Evolutionary conservation across 2,888 invertebrate species (phyloP).

Genomic region (Polia nebulosa): DNA sequence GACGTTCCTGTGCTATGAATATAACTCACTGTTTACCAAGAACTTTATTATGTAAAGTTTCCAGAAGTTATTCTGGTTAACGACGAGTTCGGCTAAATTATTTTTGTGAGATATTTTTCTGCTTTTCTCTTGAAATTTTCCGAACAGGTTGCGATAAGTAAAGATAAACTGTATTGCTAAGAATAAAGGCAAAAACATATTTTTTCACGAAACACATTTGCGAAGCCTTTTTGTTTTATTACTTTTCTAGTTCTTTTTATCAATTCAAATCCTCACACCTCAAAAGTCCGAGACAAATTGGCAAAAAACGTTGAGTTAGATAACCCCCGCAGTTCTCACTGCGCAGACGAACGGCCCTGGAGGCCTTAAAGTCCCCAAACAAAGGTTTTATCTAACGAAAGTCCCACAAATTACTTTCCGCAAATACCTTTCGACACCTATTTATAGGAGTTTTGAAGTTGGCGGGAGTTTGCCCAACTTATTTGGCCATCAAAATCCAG

Average conservation of each 20-base stretch:
- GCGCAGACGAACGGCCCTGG: constrained; percentile 21
- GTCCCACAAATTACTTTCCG: constrained; percentile 53
- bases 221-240: constrained; percentile 29
- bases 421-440: constrained; percentile 61
- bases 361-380: constrained; percentile 41
- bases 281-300: constrained; percentile 28
- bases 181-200: background rate
- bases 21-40: constrained; percentile 5
- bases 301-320: constrained; percentile 30
- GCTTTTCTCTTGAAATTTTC: background rate
- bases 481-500: constrained; percentile 51
- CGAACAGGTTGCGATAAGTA: background rate
- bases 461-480: constrained; percentile 40
- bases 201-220: constrained; percentile 6
- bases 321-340: constrained; percentile 3
- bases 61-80: constrained; percentile 12
- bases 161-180: background rate
- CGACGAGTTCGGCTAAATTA: background rate
- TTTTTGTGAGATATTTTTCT: constrained; percentile 18
- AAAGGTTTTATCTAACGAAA: constrained; percentile 52
- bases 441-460: constrained; percentile 63
- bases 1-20: constrained; percentile 5
- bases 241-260: constrained; percentile 29
- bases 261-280: constrained; percentile 27
- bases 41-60: constrained; percentile 6